Conservation (phyloP, 2,113 vertebrate genomes). For the Laterallus jamaicensis region DNA sequence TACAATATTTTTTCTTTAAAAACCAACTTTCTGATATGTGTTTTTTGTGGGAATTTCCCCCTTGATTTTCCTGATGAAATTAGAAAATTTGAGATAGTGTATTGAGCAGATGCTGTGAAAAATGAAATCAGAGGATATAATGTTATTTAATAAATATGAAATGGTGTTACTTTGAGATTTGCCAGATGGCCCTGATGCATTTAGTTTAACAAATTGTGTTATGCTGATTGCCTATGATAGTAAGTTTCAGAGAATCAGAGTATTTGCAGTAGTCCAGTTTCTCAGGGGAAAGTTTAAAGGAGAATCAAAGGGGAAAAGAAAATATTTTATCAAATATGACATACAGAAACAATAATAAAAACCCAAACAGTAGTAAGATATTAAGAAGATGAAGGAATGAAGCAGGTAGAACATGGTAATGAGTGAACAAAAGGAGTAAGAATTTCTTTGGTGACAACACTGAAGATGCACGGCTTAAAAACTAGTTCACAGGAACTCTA, state of each 20-base stretch:
- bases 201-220: slow-evolving; percentile 34
- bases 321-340: not conserved
- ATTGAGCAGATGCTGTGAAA: not conserved
- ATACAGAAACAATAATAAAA: not conserved
- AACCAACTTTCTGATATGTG: not conserved
- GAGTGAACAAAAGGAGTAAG: not conserved
- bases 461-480: not conserved
- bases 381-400: not conserved
- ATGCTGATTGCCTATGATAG: not conserved
- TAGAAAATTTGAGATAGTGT: not conserved
- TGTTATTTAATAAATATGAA: slow-evolving; percentile 15
- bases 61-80: not conserved
- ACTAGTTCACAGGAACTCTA: not conserved
- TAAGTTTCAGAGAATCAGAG: not conserved
- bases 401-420: not conserved
- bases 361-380: not conserved
- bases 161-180: not conserved
- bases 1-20: not conserved
- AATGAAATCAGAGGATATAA: not conserved
- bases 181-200: not conserved
- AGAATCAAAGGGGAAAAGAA: not conserved
- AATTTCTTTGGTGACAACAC: not conserved
- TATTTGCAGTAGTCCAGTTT: not conserved
- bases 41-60: not conserved
- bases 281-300: not conserved